Base-by-base conservation (phyloP, 2,113 vertebrate species). In the Calyptomena viridis region DNA sequence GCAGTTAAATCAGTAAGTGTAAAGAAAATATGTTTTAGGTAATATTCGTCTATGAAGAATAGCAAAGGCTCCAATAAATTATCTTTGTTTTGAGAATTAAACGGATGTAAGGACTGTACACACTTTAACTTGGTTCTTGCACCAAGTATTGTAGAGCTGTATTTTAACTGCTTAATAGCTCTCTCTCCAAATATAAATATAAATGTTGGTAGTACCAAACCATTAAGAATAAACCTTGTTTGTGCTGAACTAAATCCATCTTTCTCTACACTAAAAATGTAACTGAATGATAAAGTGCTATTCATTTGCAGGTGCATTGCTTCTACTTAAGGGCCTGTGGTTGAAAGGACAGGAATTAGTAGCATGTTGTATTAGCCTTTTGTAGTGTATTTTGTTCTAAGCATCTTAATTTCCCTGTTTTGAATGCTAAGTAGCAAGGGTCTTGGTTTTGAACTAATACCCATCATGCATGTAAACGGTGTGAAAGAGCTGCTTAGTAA, bases 271-370 rank as follows among this genome's bases (percentile, higher is more conserved):
- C 97, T 98, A 98, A 98, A 99, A 99, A 98, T 98, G 98, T 98
- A 98, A 98, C 97, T 98, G 98, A 98, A 98, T 98, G 98, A 98
- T 99, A 98, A 98, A 99, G 98, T 99, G 98, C 98, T 98, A 99
- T 99, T 99, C 98, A 99, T 98, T 99, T 99, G 99, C 99, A 99
- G 99, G 99, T 99, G 99, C 99, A 99, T 99, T 99, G 99, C 99
- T 99, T 99, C 98, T 99, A 98, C 98, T 99, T 99, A 98, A 98
- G 98, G 99, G 98, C 98, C 98, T 98, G 97, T 99, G 98, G 98
- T 98, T 99, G 99, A 99, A 99, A 98, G 98, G 98, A 98, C 97
- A 98, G 98, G 99, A 99, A 99, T 99, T 99, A 99, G 99, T 98
- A 98, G 98, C 97, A 97, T 99, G 99, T 99, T 99, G 98, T 99